Base-by-base conservation (phyloP, 2,888 invertebrate genomes). In the Sarcophaga variegata region DNA sequence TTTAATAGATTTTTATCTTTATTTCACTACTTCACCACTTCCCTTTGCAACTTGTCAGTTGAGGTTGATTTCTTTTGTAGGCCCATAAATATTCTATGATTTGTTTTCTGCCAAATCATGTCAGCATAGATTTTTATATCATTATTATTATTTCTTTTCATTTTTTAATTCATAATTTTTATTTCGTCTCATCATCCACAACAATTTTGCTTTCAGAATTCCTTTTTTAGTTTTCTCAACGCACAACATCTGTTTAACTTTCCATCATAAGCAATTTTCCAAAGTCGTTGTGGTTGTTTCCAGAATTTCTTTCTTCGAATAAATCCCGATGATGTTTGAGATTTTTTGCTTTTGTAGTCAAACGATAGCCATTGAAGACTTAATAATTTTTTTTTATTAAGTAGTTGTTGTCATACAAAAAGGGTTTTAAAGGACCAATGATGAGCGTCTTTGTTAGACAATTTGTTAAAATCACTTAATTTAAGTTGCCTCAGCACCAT, bases 81-180 rank as follows among this genome's bases (percentile, higher is more conserved):
- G 67, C 70, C 4, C 80, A 67, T 83, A 72, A 80, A 83, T 86
- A 74, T 67, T 71, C 72, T 83, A 88, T 80, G 87, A 86, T 86
- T 88, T 86, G 45, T 66, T 90, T 92, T 91, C 85, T 91, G 91
- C 92, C 90, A 92, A 84, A 92, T 92, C 92, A 92, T 92, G 92
- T 89, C 90, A 87, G 91, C 90, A 90, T 90, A 92, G 92, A 92
- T 92, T 92, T 37, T 92, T 75, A 76, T 76, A 80, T 82, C 83
- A 85, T 83, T 85, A 83, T 86, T 83, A 77, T 67, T 37, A 37
- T 37, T 37, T 37, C 8, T 10, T 37, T 37, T 37, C 10, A 8
- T 37, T 37, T 59, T 77, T 12, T 59, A 72, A 69, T 83, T 62
- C 66, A 82, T 75, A 82, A 78, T 60, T 59, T 78, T 20, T 49